phyloP scores from a whole-genome alignment of 2,888 invertebrate genomes.

The Zeuzera pyrina region DNA sequence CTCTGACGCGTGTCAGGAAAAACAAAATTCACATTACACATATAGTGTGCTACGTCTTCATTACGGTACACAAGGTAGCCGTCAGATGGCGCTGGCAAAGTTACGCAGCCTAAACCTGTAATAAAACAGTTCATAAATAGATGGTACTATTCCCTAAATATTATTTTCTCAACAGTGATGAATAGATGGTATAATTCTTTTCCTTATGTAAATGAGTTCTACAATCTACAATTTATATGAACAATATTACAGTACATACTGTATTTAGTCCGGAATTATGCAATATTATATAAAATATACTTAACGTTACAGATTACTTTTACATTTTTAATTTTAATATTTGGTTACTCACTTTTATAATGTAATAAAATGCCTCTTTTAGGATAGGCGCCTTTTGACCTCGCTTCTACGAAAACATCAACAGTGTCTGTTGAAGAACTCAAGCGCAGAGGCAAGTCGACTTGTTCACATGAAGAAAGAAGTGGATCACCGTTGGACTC shows the following conservation, averaged over 20 bases:
- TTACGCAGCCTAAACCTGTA: constrained; percentile 79
- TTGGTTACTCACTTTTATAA: constrained; percentile 74
- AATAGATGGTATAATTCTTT: constrained; percentile 12
- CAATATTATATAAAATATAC: too few species aligned
- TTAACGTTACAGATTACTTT: too few species aligned
- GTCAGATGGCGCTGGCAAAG: constrained; percentile 75
- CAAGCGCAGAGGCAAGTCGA: constrained; percentile 61
- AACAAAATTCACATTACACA: constrained; percentile 78
- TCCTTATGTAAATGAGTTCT: too few species aligned
- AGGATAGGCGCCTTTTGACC: constrained; percentile 68
- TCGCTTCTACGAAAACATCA: constrained; percentile 57
- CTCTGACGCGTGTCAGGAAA: constrained; percentile 79
- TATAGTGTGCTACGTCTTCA: constrained; percentile 76
- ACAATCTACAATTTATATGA: too few species aligned
- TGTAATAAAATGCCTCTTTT: constrained; percentile 77
- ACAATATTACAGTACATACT: too few species aligned
- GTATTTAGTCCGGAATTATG: too few species aligned
- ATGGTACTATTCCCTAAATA: too few species aligned
- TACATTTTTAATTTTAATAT: too few species aligned
- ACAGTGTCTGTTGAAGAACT: constrained; percentile 60
- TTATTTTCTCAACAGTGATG: background rate
- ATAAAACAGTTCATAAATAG: constrained; percentile 10
- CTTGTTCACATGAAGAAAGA: constrained; percentile 69
- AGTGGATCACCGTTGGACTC: constrained; percentile 62
- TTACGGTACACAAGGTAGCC: constrained; percentile 80